phyloP scores from a whole-genome alignment of 2,888 invertebrate genomes.

The Liopterus haemorrhoidalis region DNA sequence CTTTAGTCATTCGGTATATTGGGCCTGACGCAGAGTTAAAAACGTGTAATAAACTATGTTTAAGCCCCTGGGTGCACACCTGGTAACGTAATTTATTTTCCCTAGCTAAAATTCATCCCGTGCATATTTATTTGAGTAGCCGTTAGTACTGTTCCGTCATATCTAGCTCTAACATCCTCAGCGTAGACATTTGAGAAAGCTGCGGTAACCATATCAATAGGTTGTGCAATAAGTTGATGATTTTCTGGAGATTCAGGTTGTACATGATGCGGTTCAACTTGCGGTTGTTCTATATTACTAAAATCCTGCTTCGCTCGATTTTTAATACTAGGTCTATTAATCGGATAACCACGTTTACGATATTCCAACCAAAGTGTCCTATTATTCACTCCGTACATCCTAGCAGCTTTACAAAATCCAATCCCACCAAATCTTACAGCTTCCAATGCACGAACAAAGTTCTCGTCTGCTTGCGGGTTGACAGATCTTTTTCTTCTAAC shows the following conservation, averaged over 20 bases:
- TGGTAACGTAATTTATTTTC: too few relatives aligned
- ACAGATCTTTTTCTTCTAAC: slow-evolving; percentile 64
- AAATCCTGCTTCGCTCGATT: slow-evolving; percentile 63
- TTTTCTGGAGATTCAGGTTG: slow-evolving; percentile 28
- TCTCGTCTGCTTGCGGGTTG: slow-evolving; percentile 77
- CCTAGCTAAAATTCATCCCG: too few relatives aligned
- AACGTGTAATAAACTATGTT: too few relatives aligned
- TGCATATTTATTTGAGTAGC: too few relatives aligned
- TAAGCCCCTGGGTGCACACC: too few relatives aligned
- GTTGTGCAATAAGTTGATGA: slow-evolving; percentile 39
- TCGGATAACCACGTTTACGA: slow-evolving; percentile 77
- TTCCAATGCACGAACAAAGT: slow-evolving; percentile 73
- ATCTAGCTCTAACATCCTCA: too few relatives aligned
- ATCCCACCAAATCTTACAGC: slow-evolving; percentile 78
- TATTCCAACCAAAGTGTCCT: slow-evolving; percentile 80
- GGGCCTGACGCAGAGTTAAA: too few relatives aligned
- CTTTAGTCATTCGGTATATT: too few relatives aligned
- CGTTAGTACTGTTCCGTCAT: too few relatives aligned
- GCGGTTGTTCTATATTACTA: slow-evolving; percentile 3
- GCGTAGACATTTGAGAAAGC: too few relatives aligned
- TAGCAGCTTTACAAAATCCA: slow-evolving; percentile 79
- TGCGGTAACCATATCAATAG: too few relatives aligned
- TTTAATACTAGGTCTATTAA: slow-evolving; percentile 71
- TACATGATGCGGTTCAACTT: slow-evolving; percentile 30
- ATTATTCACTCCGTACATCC: slow-evolving; percentile 79